Conservation (phyloP, 2,113 vertebrate species). For the Narcine bancroftii region DNA sequence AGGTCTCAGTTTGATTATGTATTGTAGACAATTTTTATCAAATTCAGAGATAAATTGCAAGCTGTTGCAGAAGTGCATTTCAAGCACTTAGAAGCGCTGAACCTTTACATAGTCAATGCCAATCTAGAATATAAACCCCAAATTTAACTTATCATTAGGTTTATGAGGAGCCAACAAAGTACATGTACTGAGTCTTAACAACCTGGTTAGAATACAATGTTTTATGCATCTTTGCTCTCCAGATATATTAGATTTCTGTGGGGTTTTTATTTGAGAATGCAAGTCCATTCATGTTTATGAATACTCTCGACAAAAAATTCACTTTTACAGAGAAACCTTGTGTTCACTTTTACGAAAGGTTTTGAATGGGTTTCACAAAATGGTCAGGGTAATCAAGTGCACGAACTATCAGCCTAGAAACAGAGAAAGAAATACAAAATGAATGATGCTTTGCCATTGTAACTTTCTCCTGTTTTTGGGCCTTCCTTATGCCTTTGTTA, state of each 20-base stretch:
- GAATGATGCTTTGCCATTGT: not conserved
- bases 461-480: not conserved
- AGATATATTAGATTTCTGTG: not conserved
- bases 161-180: not conserved
- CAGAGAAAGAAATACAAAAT: not conserved
- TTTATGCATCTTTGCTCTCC: not conserved
- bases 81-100: conserved; percentile 13
- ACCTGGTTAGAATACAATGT: not conserved
- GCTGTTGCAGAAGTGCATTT: conserved; percentile 1
- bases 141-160: conserved; percentile 15
- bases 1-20: conserved; percentile 12
- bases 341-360: too few relatives aligned
- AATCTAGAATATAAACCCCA: not conserved
- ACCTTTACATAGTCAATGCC: conserved; percentile 20
- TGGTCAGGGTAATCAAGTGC: too few relatives aligned
- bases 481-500: not conserved
- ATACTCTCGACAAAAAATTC: too few relatives aligned
- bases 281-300: too few relatives aligned
- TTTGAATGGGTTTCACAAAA: too few relatives aligned
- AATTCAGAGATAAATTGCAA: conserved; percentile 12
- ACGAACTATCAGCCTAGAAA: not conserved
- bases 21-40: conserved; percentile 18
- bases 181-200: not conserved
- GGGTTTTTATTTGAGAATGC: not conserved
- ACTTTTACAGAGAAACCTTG: too few relatives aligned